Evolutionary conservation across 2,888 invertebrate species (phyloP), one percentile per base, ranked within the genome.

Genomic region (Graphium colonna): DNA sequence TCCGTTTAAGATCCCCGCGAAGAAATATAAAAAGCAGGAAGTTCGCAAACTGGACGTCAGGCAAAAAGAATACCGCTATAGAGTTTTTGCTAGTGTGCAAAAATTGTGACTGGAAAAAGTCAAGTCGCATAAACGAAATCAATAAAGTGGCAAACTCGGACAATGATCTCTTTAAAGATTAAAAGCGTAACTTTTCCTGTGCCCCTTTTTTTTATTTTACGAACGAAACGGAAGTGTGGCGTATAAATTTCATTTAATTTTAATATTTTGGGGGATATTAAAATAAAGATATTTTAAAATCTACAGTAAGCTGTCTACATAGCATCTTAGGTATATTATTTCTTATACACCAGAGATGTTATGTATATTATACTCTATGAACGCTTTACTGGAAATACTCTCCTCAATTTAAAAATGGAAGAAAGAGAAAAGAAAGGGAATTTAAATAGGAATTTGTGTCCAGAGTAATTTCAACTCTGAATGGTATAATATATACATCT

Each of bases 121-220:
- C 38, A 53, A 52, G 33, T 53, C 36, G 48, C 48, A 43, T 53
- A 53, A 53, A 53, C 39, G 53, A 49, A 53, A 53, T 53, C 53
- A 53, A 53, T 53, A 48, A 53, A 53, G 31, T 44, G 43, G 41
- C 53, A 43, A 53, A 49, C 48, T 53, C 53, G 53, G 53, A 53
- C 53, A 53, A 48, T 49, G 53, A 48, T 52, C 52, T 52, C 48
- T 53, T 48, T 44, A 17, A 43, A 53, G 43, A 13, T 28, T 39
- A 48, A 39, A 38, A 21, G 17, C 17, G 40, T 48, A 16, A 13
- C 45, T 51, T 51, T 51, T 51, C 26, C 17, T 36, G 12, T 51
- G 17, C 21, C 12, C 21, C 51, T 47, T 47, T 47, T 47, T 47
- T 13, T 45, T 49, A 12, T 13, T 39, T n/a, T n/a, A n/a, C n/a